phyloP scores from a whole-genome alignment of 2,888 invertebrate genomes.

The Neria commutata region DNA sequence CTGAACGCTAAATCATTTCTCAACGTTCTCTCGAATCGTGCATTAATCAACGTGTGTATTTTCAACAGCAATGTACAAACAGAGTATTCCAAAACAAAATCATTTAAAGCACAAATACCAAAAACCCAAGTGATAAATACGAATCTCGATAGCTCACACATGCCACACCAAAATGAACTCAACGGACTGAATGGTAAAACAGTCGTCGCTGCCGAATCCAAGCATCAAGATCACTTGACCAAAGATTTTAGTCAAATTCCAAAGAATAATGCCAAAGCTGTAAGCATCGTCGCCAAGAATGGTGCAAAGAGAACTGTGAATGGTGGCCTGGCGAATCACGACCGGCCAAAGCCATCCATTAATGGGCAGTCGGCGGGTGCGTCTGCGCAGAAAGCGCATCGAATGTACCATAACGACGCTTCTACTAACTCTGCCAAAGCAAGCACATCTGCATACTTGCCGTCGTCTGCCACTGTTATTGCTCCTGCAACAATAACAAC shows the following conservation, averaged over 20 bases:
- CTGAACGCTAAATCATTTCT: neutral
- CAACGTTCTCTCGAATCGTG: neutral
- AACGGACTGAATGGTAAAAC: conserved; percentile 14
- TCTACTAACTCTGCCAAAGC: conserved; percentile 50
- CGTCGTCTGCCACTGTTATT: conserved; percentile 33
- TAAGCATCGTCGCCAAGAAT: conserved; percentile 16
- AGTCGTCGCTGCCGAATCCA: conserved; percentile 30
- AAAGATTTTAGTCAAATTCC: conserved; percentile 24
- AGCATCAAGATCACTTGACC: neutral
- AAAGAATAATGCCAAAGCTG: conserved; percentile 21
- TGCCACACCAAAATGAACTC: conserved; percentile 1
- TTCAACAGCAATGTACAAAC: conserved; percentile 18
- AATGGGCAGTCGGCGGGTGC: conserved; percentile 11
- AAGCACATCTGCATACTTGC: conserved; percentile 39
- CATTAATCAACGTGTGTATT: conserved; percentile 5
- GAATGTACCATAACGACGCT: conserved; percentile 42
- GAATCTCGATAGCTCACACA: neutral
- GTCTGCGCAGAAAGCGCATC: conserved; percentile 23
- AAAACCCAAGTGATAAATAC: neutral
- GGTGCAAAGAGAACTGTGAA: conserved; percentile 23
- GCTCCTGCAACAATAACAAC: conserved; percentile 21
- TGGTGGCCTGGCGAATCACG: conserved; percentile 13
- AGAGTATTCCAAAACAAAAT: neutral
- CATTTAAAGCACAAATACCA: neutral
- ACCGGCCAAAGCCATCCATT: conserved; percentile 3